Conservation (phyloP, 2,113 vertebrate genomes). For the Ochotona princeps region DNA sequence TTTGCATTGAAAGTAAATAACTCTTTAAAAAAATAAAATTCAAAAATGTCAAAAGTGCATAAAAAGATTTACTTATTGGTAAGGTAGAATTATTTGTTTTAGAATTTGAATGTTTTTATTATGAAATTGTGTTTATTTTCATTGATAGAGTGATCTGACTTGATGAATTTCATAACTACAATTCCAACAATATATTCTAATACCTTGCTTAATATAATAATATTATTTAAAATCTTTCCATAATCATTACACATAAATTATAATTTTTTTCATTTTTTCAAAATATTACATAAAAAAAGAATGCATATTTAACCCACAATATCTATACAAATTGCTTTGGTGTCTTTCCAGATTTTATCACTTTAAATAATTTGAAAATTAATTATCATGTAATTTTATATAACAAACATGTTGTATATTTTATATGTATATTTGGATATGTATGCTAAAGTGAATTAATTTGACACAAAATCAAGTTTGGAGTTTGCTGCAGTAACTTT, state of each 20-base stretch:
- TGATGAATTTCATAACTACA: no score
- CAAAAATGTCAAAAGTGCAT: neutral
- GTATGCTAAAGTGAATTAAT: neutral
- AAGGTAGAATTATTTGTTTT: neutral
- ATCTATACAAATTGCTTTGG: neutral
- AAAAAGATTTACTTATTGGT: neutral
- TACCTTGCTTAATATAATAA: neutral
- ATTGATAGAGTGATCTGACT: no score
- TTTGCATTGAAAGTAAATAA: no score
- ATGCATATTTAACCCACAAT: neutral
- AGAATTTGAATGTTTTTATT: neutral
- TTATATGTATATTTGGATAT: neutral
- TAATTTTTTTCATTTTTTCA: neutral
- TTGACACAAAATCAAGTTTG: no score
- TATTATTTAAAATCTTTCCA: neutral
- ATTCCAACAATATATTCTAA: no score
- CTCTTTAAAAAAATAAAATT: no score
- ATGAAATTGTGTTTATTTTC: neutral
- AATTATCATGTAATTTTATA: neutral
- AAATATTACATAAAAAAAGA: neutral
- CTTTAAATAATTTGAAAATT: neutral
- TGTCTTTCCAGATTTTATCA: neutral
- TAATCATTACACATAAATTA: neutral
- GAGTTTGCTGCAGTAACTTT: no score
- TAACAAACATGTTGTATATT: neutral